Base-by-base conservation (phyloP, 2,113 vertebrate species). In the Coreoperca whiteheadi region DNA sequence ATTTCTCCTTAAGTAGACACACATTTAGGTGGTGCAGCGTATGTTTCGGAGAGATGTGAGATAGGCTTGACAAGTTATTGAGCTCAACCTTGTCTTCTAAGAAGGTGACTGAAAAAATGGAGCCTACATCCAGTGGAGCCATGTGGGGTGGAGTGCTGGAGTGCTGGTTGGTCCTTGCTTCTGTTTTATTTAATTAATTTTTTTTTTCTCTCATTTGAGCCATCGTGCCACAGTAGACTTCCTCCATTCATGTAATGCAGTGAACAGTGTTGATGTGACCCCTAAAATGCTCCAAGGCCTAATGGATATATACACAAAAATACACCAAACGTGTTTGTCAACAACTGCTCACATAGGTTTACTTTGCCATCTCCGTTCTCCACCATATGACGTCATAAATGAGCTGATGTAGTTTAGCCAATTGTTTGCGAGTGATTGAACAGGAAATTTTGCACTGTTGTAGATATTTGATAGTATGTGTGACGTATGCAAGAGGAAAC, bases 401-500 rank as follows among this genome's bases (percentile, higher is more conserved):
- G 74, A 89, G 81, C 86, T 85, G 81, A 89, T 53, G 71, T 88
- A 89, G 83, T 88, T 90, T 85, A 90, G 87, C 83, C 73, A 76
- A 51, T 50, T 66, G 82, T 91, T 92, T 86, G 75, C 78, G 34
- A 85, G 86, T 74, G 87, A 89, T 25, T 64, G 90, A 79, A 70
- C 66, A 83, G 90, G 77, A 88, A 78, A 88, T 53, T 89, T 92
- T 94, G 91, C 93, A 94, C 92, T 92, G 90, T 92, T 90, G 84
- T 92, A 87, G 91, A 92, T 92, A 90, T 89, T 91, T 93, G 88
- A 86, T 81, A 82, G 86, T 81, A 53, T 84, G 92, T 84, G 80
- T 85, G 90, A 84, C 15, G 89, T 90, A 88, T 92, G 90, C 82
- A 81, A 91, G 89, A 91, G 87, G 84, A 87, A 89, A 74, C 69